Percentiles rank a stretch among this genome's conserved stretches.
Conservation (phyloP, 2,888 invertebrate species). For the Drosophila setosimentum region DNA sequence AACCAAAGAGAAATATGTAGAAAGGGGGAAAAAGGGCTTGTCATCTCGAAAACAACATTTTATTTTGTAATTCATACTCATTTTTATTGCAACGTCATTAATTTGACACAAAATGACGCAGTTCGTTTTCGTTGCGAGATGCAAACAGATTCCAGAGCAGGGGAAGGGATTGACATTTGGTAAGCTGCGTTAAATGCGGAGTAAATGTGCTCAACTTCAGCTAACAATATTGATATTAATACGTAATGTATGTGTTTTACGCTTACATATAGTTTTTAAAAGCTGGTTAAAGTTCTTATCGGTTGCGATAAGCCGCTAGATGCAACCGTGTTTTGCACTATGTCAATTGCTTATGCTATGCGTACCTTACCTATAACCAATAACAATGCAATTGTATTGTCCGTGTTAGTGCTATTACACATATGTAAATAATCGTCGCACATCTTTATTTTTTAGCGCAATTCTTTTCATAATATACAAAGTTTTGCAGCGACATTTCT, state of each 20-base stretch:
- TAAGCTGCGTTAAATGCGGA: conserved; percentile 6
- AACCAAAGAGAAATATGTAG: background rate
- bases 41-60: conserved; percentile 20
- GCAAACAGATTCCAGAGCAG: conserved; percentile 7
- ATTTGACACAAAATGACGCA: conserved; percentile 65
- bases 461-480: too few relatives aligned
- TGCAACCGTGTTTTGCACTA: background rate
- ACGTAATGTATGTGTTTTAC: background rate
- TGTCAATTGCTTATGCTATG: background rate
- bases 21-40: conserved; percentile 17
- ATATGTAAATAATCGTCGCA: background rate
- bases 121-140: conserved; percentile 18
- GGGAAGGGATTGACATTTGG: background rate
- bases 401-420: too few relatives aligned
- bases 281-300: background rate
- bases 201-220: background rate
- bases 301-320: background rate
- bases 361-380: too few relatives aligned
- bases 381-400: too few relatives aligned
- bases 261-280: background rate
- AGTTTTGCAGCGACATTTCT: background rate
- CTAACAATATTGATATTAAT: conserved; percentile 4
- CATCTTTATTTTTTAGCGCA: background rate
- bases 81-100: conserved; percentile 61
- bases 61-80: conserved; percentile 23